phyloP scores from a whole-genome alignment of 2,113 vertebrate species.

The Petrocephalus zakoni region DNA sequence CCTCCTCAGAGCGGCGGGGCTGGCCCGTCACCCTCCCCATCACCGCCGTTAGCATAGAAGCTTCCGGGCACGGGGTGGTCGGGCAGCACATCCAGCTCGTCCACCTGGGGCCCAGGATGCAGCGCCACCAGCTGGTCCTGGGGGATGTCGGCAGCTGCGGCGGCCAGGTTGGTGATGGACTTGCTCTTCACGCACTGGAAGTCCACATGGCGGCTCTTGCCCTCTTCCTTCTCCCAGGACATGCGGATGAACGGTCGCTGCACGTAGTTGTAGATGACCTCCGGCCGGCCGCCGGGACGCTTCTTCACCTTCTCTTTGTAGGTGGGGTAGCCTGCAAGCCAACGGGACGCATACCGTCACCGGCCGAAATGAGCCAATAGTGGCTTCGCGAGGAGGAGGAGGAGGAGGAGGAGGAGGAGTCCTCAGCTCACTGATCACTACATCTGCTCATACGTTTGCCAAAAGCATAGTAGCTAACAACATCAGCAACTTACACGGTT shows the following conservation, averaged over 20 bases:
- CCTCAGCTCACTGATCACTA: background rate
- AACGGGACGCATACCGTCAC: background rate
- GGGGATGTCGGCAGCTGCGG: conserved; percentile 87
- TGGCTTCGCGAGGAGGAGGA: background rate
- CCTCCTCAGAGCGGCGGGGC: conserved; percentile 68
- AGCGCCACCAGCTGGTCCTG: conserved; percentile 92
- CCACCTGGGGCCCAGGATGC: conserved; percentile 85
- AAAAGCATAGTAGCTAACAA: too few relatives aligned
- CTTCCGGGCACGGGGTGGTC: conserved; percentile 58
- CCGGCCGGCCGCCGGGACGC: conserved; percentile 83
- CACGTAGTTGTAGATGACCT: conserved; percentile 98
- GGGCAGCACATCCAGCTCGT: conserved; percentile 86
- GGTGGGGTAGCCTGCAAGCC: conserved; percentile 78
- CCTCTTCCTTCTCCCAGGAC: conserved; percentile 99
- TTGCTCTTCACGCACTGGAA: conserved; percentile 98
- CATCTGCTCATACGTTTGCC: background rate
- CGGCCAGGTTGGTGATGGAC: conserved; percentile 89
- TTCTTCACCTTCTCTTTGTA: conserved; percentile 98
- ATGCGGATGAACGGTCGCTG: conserved; percentile 95
- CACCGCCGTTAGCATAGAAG: conserved; percentile 51
- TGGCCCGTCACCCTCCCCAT: conserved; percentile 73
- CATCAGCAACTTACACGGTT: background rate
- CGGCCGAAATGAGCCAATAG: background rate
- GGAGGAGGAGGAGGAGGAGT: background rate
- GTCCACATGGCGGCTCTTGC: conserved; percentile 94